These are phyloP conservation scores for Scolopax mira DNA, from an alignment of 2,113 vertebrate species.

Conservation along the genomic window DNA sequence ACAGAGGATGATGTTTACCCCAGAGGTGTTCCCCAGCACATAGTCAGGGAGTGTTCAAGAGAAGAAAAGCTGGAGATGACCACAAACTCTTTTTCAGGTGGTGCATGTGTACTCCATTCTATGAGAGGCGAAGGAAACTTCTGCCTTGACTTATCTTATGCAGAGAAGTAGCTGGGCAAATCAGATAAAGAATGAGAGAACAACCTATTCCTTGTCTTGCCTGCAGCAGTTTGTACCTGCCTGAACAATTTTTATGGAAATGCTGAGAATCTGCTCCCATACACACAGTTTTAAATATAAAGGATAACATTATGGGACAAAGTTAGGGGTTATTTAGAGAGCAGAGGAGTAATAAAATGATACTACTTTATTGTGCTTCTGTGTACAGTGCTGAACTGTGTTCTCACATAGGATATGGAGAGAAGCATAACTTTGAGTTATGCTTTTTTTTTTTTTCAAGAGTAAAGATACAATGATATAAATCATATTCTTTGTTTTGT, in stretches of 20 bases:
- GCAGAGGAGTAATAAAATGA: background rate
- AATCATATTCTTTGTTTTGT: background rate
- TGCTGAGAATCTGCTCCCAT: background rate
- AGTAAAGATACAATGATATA: background rate
- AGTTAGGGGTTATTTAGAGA: background rate
- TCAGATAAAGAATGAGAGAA: background rate
- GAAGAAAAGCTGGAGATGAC: background rate
- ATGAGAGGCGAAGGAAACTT: background rate
- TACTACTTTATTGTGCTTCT: background rate
- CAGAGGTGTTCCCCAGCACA: background rate
- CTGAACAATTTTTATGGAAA: conserved; percentile 10
- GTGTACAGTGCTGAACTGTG: background rate
- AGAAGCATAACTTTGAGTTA: background rate
- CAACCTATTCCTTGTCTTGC: background rate
- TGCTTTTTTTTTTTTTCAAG: background rate
- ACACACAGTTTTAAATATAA: background rate
- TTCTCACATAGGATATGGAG: background rate
- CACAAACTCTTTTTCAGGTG: background rate
- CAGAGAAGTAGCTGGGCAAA: background rate
- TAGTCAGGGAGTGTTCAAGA: background rate
- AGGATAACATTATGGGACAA: background rate
- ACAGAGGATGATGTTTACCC: background rate
- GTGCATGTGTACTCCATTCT: background rate
- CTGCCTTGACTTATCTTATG: background rate
- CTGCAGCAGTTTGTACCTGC: background rate